Base-by-base conservation (phyloP, 2,797 vertebrate genomes). In the Melanotaenia nigrans region DNA sequence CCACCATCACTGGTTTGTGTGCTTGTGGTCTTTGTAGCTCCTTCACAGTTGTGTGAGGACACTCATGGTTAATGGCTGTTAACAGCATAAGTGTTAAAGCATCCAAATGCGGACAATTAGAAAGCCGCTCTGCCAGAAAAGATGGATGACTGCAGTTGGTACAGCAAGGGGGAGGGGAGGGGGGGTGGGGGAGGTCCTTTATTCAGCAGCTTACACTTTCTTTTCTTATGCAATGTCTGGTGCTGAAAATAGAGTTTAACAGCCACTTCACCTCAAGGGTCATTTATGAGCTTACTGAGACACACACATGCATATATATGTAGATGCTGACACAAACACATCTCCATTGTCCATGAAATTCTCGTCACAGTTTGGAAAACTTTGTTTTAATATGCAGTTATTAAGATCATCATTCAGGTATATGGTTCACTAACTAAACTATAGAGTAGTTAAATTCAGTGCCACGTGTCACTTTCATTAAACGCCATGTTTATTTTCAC, bases 1-100 rank as follows among this genome's bases (percentile, higher is more conserved):
- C 74, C 35, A 45, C 51, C 77, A 47, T 68, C 58, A 33, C 65
- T 36, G 73, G 70, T 75, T 66, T 85, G 77, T 83, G 81, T 83
- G 77, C 73, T 72, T 20, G 66, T 59, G 24, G 68, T 80, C 77
- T 85, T 90, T 89, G 89, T 83, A 71, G 74, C 84, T 65, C 70
- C 86, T 86, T 96, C 95, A 95, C 95, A 96, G 95, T 95, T 95
- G 96, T 94, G 94, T 93, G 94, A 96, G 94, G 96, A 95, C 95
- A 95, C 95, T 95, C 93, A 86, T 93, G 92, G 87, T 95, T 96
- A 97, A 96, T 94, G 95, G 95, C 94, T 95, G 95, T 94, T 96
- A 94, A 88, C 95, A 95, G 95, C 95, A 95, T 95, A 96, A 96
- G 95, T 96, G 96, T 96, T 96, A 96, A 96, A 96, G 93, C 94